These are phyloP conservation scores for Tetragonula carbonaria DNA, from an alignment of 2,888 invertebrate species.

Conservation along the genomic window DNA sequence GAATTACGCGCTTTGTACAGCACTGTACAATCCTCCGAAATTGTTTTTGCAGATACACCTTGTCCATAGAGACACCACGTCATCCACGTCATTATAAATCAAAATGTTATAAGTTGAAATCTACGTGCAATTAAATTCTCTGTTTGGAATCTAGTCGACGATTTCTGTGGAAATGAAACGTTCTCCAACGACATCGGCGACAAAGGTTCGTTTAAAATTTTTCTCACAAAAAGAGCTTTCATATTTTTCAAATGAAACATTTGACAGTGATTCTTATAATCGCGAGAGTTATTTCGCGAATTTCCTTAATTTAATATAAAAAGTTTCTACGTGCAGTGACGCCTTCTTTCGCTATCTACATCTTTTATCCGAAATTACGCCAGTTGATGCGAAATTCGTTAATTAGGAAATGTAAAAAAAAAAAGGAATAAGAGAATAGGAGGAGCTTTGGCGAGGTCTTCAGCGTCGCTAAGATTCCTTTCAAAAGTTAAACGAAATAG, in stretches of 20 bases:
- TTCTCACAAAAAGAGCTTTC: too few species aligned
- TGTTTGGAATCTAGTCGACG: too few species aligned
- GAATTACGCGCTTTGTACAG: background rate
- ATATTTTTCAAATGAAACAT: background rate
- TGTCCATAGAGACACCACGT: too few species aligned
- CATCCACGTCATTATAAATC: background rate
- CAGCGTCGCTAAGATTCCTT: background rate
- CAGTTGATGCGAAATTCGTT: background rate
- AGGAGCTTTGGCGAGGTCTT: background rate
- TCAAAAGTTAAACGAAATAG: background rate
- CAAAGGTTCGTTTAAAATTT: too few species aligned
- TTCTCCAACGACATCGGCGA: too few species aligned
- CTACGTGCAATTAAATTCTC: background rate
- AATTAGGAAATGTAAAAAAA: background rate
- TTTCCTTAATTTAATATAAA: background rate
- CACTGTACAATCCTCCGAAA: background rate
- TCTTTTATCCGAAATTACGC: background rate
- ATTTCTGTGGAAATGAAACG: too few species aligned
- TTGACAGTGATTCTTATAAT: background rate
- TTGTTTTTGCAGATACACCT: background rate
- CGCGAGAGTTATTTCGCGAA: background rate
- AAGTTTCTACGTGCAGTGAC: too few species aligned
- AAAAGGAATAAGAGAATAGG: background rate
- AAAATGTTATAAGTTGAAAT: background rate
- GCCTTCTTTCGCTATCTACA: background rate